Conservation (phyloP, 2,797 vertebrate genomes). For the Alcedo atthis region DNA sequence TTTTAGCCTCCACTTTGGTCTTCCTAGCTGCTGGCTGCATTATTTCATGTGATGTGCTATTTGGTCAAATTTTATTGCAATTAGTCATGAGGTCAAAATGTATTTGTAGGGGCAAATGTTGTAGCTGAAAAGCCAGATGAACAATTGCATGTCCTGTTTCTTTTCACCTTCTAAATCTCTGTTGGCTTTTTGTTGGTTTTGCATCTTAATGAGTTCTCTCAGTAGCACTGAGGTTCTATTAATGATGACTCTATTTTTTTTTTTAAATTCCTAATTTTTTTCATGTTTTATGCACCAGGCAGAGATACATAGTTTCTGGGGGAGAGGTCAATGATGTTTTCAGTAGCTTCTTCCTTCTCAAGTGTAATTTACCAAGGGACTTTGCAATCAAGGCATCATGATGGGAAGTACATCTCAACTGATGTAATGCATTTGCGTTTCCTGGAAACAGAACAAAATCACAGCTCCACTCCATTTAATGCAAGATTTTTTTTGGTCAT, state of each 20-base stretch:
- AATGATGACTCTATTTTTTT: neutral
- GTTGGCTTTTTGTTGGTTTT: neutral
- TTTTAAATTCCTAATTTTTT: neutral
- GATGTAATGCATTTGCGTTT: constrained; percentile 55
- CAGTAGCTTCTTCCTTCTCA: constrained; percentile 35
- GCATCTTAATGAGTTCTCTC: neutral
- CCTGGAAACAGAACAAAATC: constrained; percentile 47
- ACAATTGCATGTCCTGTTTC: neutral
- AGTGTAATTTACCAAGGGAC: constrained; percentile 34
- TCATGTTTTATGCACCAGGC: neutral
- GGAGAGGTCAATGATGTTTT: constrained; percentile 15
- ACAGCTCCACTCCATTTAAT: neutral
- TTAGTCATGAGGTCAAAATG: neutral
- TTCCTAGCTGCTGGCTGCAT: neutral
- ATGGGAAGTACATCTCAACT: constrained; percentile 51
- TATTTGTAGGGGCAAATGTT: neutral
- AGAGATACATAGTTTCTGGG: neutral
- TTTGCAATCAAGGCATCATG: neutral
- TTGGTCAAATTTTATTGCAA: neutral
- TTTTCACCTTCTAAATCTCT: neutral
- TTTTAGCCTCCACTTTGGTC: neutral
- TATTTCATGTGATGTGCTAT: neutral
- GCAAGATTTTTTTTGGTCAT: constrained; percentile 19
- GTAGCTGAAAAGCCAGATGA: neutral
- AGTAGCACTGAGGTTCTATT: neutral